These are phyloP conservation scores for Rhizomys pruinosus DNA, from an alignment of 2,113 vertebrate species.

Conservation along the genomic window DNA sequence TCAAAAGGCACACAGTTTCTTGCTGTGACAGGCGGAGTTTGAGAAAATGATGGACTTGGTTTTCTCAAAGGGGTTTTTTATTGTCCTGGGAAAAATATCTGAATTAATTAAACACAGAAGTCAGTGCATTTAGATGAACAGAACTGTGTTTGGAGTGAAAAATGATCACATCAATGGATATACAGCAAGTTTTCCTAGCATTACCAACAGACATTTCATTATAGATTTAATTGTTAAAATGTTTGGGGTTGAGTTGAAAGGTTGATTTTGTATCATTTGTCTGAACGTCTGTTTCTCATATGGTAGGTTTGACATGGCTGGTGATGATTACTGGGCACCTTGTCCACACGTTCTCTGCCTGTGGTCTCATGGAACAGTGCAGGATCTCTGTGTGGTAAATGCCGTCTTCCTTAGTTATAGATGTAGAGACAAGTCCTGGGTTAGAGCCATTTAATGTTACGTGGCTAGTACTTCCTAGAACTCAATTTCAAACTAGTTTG, in stretches of 20 bases:
- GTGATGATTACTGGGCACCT: neutral
- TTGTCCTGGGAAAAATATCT: constrained; percentile 11
- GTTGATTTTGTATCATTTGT: neutral
- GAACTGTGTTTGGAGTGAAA: neutral
- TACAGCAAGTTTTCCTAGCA: neutral
- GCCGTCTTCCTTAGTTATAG: neutral
- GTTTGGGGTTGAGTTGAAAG: neutral
- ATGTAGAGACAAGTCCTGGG: neutral
- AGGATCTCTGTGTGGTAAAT: neutral
- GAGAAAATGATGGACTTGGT: constrained; percentile 37
- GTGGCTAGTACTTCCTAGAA: neutral
- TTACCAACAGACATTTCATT: neutral
- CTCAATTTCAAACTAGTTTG: neutral
- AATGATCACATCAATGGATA: neutral
- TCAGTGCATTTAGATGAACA: neutral
- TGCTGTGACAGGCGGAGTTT: neutral
- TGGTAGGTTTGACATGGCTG: neutral
- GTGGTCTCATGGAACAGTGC: neutral
- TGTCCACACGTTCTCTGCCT: rapidly evolving
- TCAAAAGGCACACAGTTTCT: neutral
- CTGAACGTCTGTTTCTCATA: neutral
- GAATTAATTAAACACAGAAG: constrained; percentile 54
- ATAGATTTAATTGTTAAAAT: neutral
- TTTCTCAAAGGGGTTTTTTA: neutral
- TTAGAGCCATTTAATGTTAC: neutral